Base-by-base conservation (phyloP, 2,888 invertebrate genomes). In the Drosophila ustulata region DNA sequence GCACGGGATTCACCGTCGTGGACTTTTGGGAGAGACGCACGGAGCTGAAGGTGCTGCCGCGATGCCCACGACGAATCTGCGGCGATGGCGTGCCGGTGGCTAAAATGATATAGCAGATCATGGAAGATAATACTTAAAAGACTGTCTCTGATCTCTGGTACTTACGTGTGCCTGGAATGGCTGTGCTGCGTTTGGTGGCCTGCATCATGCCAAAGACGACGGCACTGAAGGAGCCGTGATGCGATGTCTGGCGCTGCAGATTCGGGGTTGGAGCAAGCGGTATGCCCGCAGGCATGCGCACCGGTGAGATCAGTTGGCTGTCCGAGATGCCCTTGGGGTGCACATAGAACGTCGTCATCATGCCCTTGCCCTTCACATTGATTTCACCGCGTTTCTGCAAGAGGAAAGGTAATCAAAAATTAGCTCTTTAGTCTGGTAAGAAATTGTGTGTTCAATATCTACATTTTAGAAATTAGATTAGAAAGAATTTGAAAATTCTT, bases 311-410 rank as follows among this genome's bases (percentile, higher is more conserved):
- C 57, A 92, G 63, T 71, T 92, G 91, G 79, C 91, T 92, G 45
- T 90, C 82, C 7, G 90, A 82, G 18, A 90, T 89, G 49, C 91
- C 92, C 59, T 95, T 94, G 18, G 96, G 96, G 53, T 95, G 92
- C 57, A 98, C 97, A 93, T 96, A 98, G 93, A 96, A 98, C n/a
- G 98, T 98, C 92, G 97, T 96, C 98, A 98, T 98, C 78, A 95
- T 95, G 0, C 98, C 98, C 92, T 98, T 98, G 67, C 98, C 98
- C 91, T 98, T 98, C 30, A 98, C 98, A 69, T 96, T 96, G 63
- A 98, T 95, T 62, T 95, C 93, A 0, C 98, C 98, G n/a, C 98
- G 95, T 83, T 95, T 94, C 97, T 98, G 91, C 26, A 37, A 45
- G 28, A 1, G 6, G 4, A 32, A 18, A 11, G 41, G 8, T 3